phyloP scores from a whole-genome alignment of 2,888 invertebrate genomes.

The Tinea trinotella region DNA sequence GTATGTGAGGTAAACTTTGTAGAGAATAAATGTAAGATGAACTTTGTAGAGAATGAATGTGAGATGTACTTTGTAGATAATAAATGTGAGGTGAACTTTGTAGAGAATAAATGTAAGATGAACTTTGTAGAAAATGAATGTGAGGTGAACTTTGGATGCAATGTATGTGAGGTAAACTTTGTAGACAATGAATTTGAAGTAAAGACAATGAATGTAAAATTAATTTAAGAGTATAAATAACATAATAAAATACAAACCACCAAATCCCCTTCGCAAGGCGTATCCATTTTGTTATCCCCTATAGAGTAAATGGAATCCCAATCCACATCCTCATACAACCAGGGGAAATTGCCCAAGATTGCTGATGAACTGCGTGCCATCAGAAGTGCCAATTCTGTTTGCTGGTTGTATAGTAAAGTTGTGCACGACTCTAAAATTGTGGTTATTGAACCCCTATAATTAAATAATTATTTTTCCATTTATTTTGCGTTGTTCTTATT shows the following conservation, averaged over 20 bases:
- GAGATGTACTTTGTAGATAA: too few species aligned
- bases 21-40: too few species aligned
- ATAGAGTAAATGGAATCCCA: slow-evolving; percentile 35
- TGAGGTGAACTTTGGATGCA: too few species aligned
- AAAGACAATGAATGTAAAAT: too few species aligned
- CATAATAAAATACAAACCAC: slow-evolving; percentile 18
- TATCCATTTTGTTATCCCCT: not conserved
- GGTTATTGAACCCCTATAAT: slow-evolving; percentile 41
- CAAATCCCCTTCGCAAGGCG: slow-evolving; percentile 9
- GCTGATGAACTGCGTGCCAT: slow-evolving; percentile 48
- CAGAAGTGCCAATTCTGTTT: slow-evolving; percentile 36
- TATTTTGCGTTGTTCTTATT: not conserved
- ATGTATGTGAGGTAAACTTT: too few species aligned
- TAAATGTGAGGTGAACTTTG: too few species aligned
- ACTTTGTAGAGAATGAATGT: too few species aligned
- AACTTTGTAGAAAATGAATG: too few species aligned
- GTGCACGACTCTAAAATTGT: slow-evolving; percentile 43
- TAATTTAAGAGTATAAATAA: too few species aligned
- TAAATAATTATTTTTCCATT: slow-evolving; percentile 1
- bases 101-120: too few species aligned
- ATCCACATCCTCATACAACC: slow-evolving; percentile 47
- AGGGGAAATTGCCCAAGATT: slow-evolving; percentile 52
- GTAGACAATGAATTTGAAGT: too few species aligned
- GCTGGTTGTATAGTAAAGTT: slow-evolving; percentile 47
- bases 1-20: too few species aligned